Conservation (phyloP, 2,113 vertebrate genomes). For the Cavia porcellus region DNA sequence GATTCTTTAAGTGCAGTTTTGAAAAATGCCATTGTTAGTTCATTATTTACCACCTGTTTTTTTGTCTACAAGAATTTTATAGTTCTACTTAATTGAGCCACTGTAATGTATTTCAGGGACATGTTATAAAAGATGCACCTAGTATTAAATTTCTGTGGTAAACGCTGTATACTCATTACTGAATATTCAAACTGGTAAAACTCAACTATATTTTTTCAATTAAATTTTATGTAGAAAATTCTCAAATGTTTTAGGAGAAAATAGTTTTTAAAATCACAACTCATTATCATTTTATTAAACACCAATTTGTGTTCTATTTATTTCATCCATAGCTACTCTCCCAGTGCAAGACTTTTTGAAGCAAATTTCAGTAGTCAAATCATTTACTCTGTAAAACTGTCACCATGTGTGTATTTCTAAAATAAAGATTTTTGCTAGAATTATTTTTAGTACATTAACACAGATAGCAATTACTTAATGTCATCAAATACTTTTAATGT, state of each 20-base stretch:
- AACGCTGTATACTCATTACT: not conserved
- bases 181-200: not conserved
- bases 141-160: slow-evolving; percentile 3
- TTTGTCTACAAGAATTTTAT: not conserved
- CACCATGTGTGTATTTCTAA: not conserved
- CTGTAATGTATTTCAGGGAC: not conserved
- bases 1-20: rapidly evolving
- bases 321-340: not conserved
- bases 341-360: not conserved
- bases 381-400: not conserved
- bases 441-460: not conserved
- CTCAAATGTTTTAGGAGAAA: slow-evolving; percentile 23
- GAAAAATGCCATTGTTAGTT: not conserved
- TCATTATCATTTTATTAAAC: not conserved
- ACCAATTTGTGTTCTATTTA: not conserved
- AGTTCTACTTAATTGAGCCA: not conserved
- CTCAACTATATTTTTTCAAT: not conserved
- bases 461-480: slow-evolving; percentile 8
- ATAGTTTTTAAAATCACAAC: not conserved
- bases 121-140: not conserved
- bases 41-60: not conserved
- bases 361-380: not conserved
- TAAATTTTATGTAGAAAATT: slow-evolving; percentile 31
- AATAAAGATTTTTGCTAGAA: not conserved
- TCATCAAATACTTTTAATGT: slow-evolving; percentile 39